Evolutionary conservation across 2,113 vertebrate species (phyloP), one percentile per base, ranked within the genome.

Genomic region (Callipepla californica): DNA sequence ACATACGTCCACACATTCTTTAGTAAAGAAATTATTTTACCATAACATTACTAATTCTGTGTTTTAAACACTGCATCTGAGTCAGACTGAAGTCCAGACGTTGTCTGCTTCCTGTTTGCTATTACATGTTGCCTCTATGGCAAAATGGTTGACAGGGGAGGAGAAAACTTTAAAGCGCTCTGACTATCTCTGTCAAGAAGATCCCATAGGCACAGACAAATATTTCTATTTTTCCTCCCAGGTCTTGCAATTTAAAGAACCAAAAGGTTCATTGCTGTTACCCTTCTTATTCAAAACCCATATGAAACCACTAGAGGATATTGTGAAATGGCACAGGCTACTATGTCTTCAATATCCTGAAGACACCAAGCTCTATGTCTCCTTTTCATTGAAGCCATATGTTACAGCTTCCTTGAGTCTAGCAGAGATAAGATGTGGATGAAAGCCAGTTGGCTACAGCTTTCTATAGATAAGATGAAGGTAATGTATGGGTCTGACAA

Each of bases 401-500:
- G 92, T 89, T 94, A 55, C 73, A 84, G 78, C 89, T 96, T 96
- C 92, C 91, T 95, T 88, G 87, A 90, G 92, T 94, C 87, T 95
- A 92, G 93, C 96, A 95, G 89, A 94, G 93, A 96, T 95, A 96
- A 96, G 93, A 90, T 55, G 81, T 87, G 93, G 94, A 96, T 90
- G 85, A 95, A 96, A 96, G 95, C 94, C 92, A 96, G 85, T 92
- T 95, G 76, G 81, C 89, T 79, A 79, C 83, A 68, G 47, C 57
- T 94, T 91, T 94, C 68, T 84, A 81, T 76, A 92, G 93, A 96
- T 93, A 96, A 95, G 79, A 93, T 84, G 92, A 93, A 96, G 93
- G 89, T 95, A 93, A 91, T 69, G 19, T 78, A 94, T 20, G 58
- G 58, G 30, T 93, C 93, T 92, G 92, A 92, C 85, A 92, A 94